Conservation (phyloP, 2,888 invertebrate genomes). For the Cyclophora albipunctata region DNA sequence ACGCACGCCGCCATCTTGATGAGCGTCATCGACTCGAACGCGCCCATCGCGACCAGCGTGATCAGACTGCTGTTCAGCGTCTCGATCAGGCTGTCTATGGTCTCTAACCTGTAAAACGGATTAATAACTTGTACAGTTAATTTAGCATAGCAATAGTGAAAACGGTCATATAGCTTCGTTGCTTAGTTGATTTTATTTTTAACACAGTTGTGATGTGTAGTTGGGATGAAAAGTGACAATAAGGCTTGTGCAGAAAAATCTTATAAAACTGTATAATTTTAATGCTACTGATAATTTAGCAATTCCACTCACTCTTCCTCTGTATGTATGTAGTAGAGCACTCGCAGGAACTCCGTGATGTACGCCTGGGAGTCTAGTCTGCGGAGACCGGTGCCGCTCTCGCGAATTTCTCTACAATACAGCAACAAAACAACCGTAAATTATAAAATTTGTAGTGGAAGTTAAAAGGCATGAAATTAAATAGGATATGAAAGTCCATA, state of each 20-base stretch:
- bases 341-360: constrained; percentile 53
- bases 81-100: constrained; percentile 77
- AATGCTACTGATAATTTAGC: no score
- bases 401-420: background rate
- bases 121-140: no score
- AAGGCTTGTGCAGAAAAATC: no score
- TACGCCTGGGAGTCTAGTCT: constrained; percentile 55
- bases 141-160: no score
- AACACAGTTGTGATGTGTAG: no score
- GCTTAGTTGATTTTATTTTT: background rate
- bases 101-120: constrained; percentile 55
- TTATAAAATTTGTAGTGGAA: no score
- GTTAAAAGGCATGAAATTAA: no score
- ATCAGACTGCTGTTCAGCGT: constrained; percentile 82
- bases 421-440: no score
- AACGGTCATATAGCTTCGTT: no score
- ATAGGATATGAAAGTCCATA: no score
- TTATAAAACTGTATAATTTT: no score
- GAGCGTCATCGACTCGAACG: constrained; percentile 83
- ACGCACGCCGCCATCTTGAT: constrained; percentile 66
- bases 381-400: constrained; percentile 13
- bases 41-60: constrained; percentile 85
- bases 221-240: no score
- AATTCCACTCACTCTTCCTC: constrained; percentile 52
- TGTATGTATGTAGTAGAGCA: constrained; percentile 55